Evolutionary conservation across 2,113 vertebrate species (phyloP), one percentile per base, ranked within the genome.

Genomic region (Phylloscopus trochilus): DNA sequence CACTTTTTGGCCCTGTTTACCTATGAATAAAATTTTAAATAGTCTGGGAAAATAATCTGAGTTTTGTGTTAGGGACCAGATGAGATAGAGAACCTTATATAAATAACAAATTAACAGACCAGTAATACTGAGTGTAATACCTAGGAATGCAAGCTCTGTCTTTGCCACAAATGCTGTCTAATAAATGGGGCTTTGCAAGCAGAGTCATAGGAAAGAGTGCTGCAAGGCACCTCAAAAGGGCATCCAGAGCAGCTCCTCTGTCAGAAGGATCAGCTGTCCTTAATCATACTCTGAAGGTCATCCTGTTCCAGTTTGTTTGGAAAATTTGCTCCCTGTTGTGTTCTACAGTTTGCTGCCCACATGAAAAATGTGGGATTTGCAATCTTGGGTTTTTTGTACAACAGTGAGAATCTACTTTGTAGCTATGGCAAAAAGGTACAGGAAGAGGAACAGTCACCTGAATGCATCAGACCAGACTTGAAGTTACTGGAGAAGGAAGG

Each of bases 371-470:
- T 15, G n/a, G 16, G 39, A 79, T 49, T 85, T 87, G 62, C 37
- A 51, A 4, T 67, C 22, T 37, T 5, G 0, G 0, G 0, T 30
- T 23, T 26, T 83, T 69, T 18, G 4, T 62, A 39, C 10, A 37
- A 15, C 11, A 26, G 16, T 30, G 21, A 76, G 16, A 79, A 77
- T 69, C 31, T 4, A 6, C 39, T 83, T 39, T 77, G 28, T 51
- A 67, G 23, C 20, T 55, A 5, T 69, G 33, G 46, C 51, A 66
- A 1, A 63, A 92, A 80, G 33, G 26, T 46, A 5, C 22, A 43
- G 23, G 28, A 35, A 68, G 60, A 63, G 33, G 18, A 18, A 21
- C 8, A 23, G 49, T 49, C 33, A 7, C 11, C 27, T 47, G 28
- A 13, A 47, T 79, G 21, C 4, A 4, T 87, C 28, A 66, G 15